Evolutionary conservation across 35 echinoderm and acorn worm genomes (phyloP), one percentile per base, ranked within the genome.

Genomic region (Ophiothrix spiculata): DNA sequence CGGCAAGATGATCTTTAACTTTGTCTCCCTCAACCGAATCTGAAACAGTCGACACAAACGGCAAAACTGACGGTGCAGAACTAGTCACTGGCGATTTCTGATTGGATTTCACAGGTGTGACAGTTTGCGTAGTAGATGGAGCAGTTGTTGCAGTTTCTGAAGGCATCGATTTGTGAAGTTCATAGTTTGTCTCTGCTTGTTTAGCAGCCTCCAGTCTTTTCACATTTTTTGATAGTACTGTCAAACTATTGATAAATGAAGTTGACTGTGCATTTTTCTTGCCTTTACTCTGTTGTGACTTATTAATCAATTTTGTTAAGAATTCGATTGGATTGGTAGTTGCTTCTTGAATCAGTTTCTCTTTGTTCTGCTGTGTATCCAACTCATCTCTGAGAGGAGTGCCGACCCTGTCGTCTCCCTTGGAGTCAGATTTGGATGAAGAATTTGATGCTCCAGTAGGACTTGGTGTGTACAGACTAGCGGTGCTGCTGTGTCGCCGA

Each of bases 1-100:
- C 60, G 29, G 60, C 60, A 69, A 69, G 60, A 28, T 69, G 60
- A 69, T 69, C 60, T 69, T 69, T 69, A n/a, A 69, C 17, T 69
- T 69, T 69, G 29, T 69, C 23, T 25, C 29, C 60, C 29, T 69
- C 60, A 4, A 69, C 60, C 17, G 60, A 69, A 10, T 69, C 60
- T 12, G 60, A 15, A 69, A 69, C 60, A 12, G 60, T 69, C 1
- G 60, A 10, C 8, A 69, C 60, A 25, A 69, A 69, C 60, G 60
- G 60, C 60, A 69, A 69, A 4, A 69, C 60, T n/a, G 60, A n/a
- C 2, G 60, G 60, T 2, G 16, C 60, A 69, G 60, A 25, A n/a
- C 16, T 69, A 19, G 42, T 19, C 60, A 69, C 60, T 69, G 60
- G 60, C 4, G 60, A 69, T 28, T 69, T 69, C n/a, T n/a, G n/a